Base-by-base conservation (phyloP, 2,888 invertebrate genomes). In the Cheilosia urbana region DNA sequence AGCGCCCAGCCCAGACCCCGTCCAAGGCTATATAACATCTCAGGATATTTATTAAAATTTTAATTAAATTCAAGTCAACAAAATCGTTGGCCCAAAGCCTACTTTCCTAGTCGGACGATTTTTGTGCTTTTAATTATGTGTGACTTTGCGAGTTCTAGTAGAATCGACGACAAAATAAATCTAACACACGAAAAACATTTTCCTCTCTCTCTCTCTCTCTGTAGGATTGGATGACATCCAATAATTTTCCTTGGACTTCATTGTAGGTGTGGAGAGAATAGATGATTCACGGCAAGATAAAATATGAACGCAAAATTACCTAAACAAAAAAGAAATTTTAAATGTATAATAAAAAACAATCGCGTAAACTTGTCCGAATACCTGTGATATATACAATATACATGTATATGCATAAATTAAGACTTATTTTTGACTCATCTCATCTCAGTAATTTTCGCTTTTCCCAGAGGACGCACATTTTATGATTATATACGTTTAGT, bases 191-290 rank as follows among this genome's bases (percentile, higher is more conserved):
- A 72, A 47, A 62, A 11, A 6, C 17, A 63, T 63, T 47, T 57
- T 27, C 30, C 30, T 30, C 30, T 30, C 30, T 30, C 15, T 17
- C 34, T 62, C 60, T 62, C 24, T 21, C 27, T 27, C 6, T 6
- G 27, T 1, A 51, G 45, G 21, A 30, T 83, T 83, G 83, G 83
- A 79, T 5, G 2, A n/a, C 27, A 58, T 79, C 83, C 83, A 84
- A 84, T 34, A 34, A 68, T 66, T 42, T 47, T 63, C 45, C 19
- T 45, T 45, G 55, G n/a, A 7, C 60, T 19, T 57, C 37, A 13
- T 49, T 63, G 69, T 68, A 75, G 79, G 75, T 75, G 69, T 65
- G 30, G 37, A 65, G 19, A 55, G 63, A 34, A 53, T 34, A n/a
- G 68, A 49, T 83, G 83, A 83, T 65, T 83, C 83, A 83, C 58